Percentiles rank a stretch among this genome's conserved stretches.
Evolutionary conservation across 2,797 vertebrate genomes (phyloP).

Genomic region (Scomberomorus guttatus): DNA sequence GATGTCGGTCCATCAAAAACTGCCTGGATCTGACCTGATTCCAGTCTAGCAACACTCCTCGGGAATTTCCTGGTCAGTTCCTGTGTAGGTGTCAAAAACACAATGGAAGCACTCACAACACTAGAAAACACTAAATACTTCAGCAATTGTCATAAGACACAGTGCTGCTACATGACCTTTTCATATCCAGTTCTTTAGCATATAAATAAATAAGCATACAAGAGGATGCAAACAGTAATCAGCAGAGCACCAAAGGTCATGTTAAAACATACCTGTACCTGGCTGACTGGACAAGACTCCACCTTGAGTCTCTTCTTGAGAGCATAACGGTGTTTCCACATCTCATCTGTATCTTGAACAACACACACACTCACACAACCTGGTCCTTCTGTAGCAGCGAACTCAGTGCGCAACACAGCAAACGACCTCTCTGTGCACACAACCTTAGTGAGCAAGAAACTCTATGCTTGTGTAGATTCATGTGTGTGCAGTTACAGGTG

Average conservation of each 20-base stretch:
- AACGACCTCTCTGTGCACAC: neutral
- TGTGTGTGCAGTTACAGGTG: neutral
- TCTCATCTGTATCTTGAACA: conserved; percentile 24
- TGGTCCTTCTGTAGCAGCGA: neutral
- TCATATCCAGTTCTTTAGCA: neutral
- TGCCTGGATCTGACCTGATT: neutral
- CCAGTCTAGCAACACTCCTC: neutral
- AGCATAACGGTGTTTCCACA: conserved; percentile 56
- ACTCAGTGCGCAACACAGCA: neutral
- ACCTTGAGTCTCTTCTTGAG: conserved; percentile 28
- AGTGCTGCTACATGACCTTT: neutral
- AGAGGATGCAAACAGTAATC: too few species aligned
- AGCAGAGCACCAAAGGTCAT: neutral
- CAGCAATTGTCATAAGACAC: neutral
- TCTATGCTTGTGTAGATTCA: neutral
- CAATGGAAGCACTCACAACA: neutral
- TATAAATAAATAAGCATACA: too few species aligned
- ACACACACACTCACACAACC: conserved; percentile 9
- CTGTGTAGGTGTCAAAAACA: neutral
- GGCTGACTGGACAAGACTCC: neutral
- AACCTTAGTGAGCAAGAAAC: neutral
- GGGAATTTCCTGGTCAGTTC: neutral
- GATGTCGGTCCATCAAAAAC: neutral
- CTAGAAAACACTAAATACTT: neutral
- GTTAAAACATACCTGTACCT: conserved; percentile 33